phyloP scores from a whole-genome alignment of 2,797 vertebrate genomes.

The Pelochelys cantorii region DNA sequence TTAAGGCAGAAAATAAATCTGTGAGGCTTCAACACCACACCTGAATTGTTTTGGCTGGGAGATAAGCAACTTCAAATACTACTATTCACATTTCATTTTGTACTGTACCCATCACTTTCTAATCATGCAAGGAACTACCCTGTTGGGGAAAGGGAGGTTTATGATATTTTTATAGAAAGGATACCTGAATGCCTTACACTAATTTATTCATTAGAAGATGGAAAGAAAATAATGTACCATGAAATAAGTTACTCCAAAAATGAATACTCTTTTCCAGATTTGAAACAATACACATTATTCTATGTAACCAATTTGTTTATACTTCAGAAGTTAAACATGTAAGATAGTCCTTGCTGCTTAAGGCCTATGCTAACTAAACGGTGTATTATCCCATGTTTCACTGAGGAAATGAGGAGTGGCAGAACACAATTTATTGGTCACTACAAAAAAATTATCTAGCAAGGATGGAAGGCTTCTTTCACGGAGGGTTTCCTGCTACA shows the following conservation, averaged over 20 bases:
- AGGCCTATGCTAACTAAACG: not conserved
- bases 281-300: not conserved
- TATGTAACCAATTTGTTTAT: not conserved
- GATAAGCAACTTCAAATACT: not conserved
- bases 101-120: not conserved
- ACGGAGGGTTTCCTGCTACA: not conserved
- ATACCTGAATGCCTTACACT: too few species aligned
- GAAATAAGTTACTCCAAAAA: not conserved
- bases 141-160: not conserved
- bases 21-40: not conserved
- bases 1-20: constrained; percentile 11
- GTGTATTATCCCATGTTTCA: constrained; percentile 27
- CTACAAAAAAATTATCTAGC: not conserved
- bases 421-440: not conserved
- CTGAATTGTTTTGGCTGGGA: not conserved
- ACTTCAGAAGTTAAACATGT: not conserved
- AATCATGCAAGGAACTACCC: not conserved
- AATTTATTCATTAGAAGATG: too few species aligned
- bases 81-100: not conserved
- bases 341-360: not conserved
- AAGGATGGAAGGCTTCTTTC: constrained; percentile 2
- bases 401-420: not conserved
- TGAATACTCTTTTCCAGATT: not conserved
- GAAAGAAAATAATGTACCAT: too few species aligned
- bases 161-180: not conserved